A percentile compares a stretch with the other conserved stretches of the same genome.
These are phyloP conservation scores for Kryptolebias marmoratus DNA, from an alignment of 2,113 vertebrate species.

Conservation along the genomic window DNA sequence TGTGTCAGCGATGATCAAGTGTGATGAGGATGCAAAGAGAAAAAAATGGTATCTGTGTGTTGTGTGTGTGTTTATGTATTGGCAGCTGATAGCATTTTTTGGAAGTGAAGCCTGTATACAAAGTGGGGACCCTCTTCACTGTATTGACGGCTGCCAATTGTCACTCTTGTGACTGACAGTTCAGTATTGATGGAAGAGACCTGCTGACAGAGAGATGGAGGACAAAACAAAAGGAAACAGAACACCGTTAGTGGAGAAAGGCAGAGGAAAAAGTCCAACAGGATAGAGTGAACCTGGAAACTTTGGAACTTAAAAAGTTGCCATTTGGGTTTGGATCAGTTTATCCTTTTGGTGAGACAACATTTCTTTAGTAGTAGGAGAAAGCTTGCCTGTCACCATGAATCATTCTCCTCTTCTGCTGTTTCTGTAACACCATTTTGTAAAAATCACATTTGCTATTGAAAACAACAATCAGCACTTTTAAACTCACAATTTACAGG, in stretches of 20 bases:
- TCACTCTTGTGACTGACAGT: slow-evolving; percentile 71
- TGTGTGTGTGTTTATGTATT: slow-evolving; percentile 63
- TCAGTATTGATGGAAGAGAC: slow-evolving; percentile 73
- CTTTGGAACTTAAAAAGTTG: slow-evolving; percentile 37
- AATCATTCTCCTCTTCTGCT: no score
- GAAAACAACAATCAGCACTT: no score
- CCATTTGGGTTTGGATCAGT: slow-evolving; percentile 9
- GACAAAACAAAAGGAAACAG: slow-evolving; percentile 70
- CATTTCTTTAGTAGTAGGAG: background rate
- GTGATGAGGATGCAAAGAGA: slow-evolving; percentile 70
- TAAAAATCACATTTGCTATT: no score
- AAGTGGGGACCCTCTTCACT: slow-evolving; percentile 45
- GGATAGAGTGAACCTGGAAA: slow-evolving; percentile 8
- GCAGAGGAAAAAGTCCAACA: slow-evolving; percentile 28
- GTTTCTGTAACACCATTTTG: no score
- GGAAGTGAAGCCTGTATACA: slow-evolving; percentile 58
- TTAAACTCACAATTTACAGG: no score
- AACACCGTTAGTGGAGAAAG: slow-evolving; percentile 28
- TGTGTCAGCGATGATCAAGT: slow-evolving; percentile 73
- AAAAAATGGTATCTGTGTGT: slow-evolving; percentile 18
- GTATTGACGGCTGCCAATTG: slow-evolving; percentile 79
- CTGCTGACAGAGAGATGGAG: slow-evolving; percentile 69
- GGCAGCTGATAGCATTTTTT: slow-evolving; percentile 74
- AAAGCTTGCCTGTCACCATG: no score
- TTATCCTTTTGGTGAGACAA: slow-evolving; percentile 2